Conservation (phyloP, 2,888 invertebrate genomes). For the Drosophila greeni region DNA sequence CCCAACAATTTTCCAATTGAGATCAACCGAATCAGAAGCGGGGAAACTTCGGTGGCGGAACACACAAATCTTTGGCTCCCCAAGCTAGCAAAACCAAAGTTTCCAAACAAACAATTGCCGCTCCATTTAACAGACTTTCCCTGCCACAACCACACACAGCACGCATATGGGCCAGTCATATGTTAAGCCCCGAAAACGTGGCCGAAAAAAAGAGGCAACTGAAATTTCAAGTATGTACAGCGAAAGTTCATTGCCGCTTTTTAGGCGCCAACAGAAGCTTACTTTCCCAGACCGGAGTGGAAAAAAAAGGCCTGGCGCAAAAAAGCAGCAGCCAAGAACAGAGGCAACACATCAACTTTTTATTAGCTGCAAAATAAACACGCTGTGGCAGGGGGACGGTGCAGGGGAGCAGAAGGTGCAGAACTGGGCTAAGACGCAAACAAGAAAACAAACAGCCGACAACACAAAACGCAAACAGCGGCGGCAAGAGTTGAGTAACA, state of each 20-base stretch:
- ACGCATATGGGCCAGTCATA: constrained; percentile 40
- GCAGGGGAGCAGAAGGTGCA: constrained; percentile 6
- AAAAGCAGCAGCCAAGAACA: constrained; percentile 36
- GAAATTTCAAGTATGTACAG: constrained; percentile 34
- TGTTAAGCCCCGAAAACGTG: constrained; percentile 35
- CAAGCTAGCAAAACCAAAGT: constrained; percentile 38
- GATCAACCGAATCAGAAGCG: constrained; percentile 15
- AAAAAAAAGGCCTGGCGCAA: constrained; percentile 10
- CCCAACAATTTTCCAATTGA: constrained; percentile 20
- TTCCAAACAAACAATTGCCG: constrained; percentile 39
- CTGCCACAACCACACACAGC: constrained; percentile 8
- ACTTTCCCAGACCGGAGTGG: constrained; percentile 32
- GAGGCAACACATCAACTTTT: constrained; percentile 64
- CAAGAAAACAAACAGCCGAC: constrained; percentile 62
- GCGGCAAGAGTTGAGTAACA: constrained; percentile 70
- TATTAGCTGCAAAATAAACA: constrained; percentile 67
- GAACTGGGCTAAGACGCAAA: constrained; percentile 39
- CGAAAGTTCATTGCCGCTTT: constrained; percentile 50
- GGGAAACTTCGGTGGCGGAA: constrained; percentile 16
- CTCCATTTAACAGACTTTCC: constrained; percentile 42
- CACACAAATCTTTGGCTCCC: constrained; percentile 38
- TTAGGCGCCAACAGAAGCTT: constrained; percentile 45
- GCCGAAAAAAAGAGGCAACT: constrained; percentile 9
- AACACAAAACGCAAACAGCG: constrained; percentile 58
- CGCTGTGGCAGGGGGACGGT: constrained; percentile 4